Conservation (phyloP, 1,140 invertebrate species). For the roundworm (Caenorhabditis elegans) region DNA sequence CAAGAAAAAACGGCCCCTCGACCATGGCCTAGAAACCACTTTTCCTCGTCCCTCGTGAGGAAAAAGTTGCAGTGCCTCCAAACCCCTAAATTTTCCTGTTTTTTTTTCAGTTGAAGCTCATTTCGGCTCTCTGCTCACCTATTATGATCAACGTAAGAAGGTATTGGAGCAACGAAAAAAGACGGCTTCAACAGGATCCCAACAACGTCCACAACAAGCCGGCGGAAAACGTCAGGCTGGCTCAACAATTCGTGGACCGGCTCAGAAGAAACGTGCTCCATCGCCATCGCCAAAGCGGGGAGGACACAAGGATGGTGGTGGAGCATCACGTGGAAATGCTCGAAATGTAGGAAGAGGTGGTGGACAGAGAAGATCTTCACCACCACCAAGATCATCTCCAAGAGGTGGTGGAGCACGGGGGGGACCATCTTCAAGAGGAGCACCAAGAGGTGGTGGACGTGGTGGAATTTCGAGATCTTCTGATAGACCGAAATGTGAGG, state of each 20-base stretch:
- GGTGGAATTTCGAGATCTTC: no score
- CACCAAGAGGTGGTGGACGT: background rate
- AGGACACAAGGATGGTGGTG: background rate
- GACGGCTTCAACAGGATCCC: background rate
- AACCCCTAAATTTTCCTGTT: no score
- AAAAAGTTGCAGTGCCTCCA: no score
- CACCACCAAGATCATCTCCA: background rate
- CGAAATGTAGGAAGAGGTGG: background rate
- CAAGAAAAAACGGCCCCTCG: no score
- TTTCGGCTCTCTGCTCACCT: slow-evolving; percentile 30
- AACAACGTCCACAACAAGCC: background rate
- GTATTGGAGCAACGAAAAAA: background rate
- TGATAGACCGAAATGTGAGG: no score
- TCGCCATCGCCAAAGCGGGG: background rate
- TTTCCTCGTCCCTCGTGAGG: no score
- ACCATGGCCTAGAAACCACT: no score
- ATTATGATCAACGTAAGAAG: slow-evolving; percentile 18
- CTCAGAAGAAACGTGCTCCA: background rate
- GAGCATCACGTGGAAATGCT: background rate
- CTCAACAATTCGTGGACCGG: background rate
- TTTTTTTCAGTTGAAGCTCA: slow-evolving; percentile 35
- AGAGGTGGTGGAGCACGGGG: background rate
- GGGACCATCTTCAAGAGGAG: background rate
- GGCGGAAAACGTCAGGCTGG: background rate
- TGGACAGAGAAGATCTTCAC: background rate